Base-by-base conservation (phyloP, 2,888 invertebrate species). In the Theretra japonica region DNA sequence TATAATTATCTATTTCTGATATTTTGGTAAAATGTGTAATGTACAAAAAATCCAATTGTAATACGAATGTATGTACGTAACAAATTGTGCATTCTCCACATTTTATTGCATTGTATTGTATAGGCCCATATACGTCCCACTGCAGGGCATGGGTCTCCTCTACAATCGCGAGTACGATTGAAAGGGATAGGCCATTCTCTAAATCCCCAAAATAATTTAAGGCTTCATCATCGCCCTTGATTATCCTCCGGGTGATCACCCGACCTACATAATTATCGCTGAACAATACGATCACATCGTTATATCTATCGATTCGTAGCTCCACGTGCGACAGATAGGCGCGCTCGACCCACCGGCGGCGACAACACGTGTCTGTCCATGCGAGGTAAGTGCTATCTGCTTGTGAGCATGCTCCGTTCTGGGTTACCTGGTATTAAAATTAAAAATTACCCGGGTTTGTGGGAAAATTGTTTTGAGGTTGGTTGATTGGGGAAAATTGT, bases 361-460 rank as follows among this genome's bases (percentile, higher is more conserved):
- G 73, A 69, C 75, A 74, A 75, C 86, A 88, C 89, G 88, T 89
- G 88, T 80, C 79, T 72, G 70, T 72, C 82, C 87, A 86, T 83
- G 85, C 85, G 83, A 79, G 79, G 74, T 75, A 74, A 65, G 79
- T 74, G 72, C 73, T 71, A 76, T 72, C 75, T 65, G 74, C 75
- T 74, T 30, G 19, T 69, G 69, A 72, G 70, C 74, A 58, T 73
- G 71, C 73, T 70, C 58, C 60, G 25, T 58, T 11, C 41, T 28
- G 41, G 41, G 57, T 72, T 70, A 50, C 65, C 65, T 50, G 57
- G 21, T 19, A 28, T 56, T 65, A 6, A 5, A 41, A 68, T 41
- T 68, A 59, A 7, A 59, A n/a, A 30, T 71, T 41, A 65, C 70
- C 70, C 70, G 23, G 30, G 56, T 65, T 53, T 23, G 1, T 6